Evolutionary conservation across 2,797 vertebrate species (phyloP).

Genomic region (Eptatretus atami): DNA sequence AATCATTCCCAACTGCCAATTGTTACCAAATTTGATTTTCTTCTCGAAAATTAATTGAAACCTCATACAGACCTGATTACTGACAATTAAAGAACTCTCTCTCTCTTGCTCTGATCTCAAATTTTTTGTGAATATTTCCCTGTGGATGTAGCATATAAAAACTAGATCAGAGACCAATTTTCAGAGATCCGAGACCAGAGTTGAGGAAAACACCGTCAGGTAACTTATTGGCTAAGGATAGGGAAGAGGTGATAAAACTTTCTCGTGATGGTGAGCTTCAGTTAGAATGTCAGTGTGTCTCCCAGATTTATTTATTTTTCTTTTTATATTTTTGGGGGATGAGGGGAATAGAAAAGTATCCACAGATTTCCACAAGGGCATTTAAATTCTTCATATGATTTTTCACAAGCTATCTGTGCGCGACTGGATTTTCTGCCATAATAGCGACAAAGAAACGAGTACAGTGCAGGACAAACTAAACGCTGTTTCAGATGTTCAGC

Average conservation of each 20-base stretch:
- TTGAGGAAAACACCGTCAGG: neutral
- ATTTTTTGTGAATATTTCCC: neutral
- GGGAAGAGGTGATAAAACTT: neutral
- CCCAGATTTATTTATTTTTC: neutral
- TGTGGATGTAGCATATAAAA: neutral
- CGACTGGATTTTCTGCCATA: neutral
- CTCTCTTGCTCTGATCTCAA: neutral
- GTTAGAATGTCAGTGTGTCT: neutral
- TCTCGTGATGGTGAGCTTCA: neutral
- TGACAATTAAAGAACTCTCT: neutral
- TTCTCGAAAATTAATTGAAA: neutral
- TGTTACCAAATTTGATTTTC: neutral
- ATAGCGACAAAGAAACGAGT: neutral
- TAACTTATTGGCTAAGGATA: neutral
- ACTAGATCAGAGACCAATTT: slow-evolving; percentile 1
- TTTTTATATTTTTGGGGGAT: neutral
- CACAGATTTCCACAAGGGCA: too few species aligned
- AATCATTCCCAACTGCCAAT: neutral
- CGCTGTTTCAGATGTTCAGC: neutral
- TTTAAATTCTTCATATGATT: too few species aligned
- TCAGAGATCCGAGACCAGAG: neutral
- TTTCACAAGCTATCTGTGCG: too few species aligned
- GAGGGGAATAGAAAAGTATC: neutral
- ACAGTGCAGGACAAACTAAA: neutral
- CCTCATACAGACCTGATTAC: neutral